Evolutionary conservation across 2,113 vertebrate genomes (phyloP).

Genomic region (Tursiops truncatus): DNA sequence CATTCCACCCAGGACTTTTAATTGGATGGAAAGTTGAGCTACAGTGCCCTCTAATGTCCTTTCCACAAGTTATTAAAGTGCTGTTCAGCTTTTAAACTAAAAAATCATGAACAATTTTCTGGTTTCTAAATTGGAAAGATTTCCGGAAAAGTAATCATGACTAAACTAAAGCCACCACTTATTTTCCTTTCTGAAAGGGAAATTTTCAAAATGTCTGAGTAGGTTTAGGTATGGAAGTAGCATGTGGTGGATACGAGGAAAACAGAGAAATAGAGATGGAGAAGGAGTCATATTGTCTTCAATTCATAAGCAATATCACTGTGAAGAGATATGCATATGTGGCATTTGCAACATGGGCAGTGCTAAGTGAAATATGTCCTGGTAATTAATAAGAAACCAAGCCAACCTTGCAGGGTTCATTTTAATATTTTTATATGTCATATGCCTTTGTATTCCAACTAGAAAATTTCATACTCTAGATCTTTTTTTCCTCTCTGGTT

Average conservation of each 20-base stretch:
- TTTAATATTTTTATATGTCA: not conserved
- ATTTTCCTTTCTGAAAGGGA: not conserved
- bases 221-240: not conserved
- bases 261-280: not conserved
- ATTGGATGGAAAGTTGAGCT: slow-evolving; percentile 54
- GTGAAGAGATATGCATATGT: not conserved
- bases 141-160: not conserved
- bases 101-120: not conserved
- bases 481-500: not conserved
- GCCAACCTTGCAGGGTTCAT: not conserved
- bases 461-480: not conserved
- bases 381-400: not conserved
- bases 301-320: not conserved
- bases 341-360: not conserved
- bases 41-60: slow-evolving; percentile 66
- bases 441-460: not conserved
- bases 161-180: not conserved
- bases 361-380: not conserved
- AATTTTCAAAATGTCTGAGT: not conserved
- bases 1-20: not conserved
- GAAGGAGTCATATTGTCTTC: not conserved
- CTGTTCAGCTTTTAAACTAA: not conserved
- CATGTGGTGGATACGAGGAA: not conserved
- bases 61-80: not conserved
- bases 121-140: not conserved